Conservation (phyloP, 2,797 vertebrate genomes). For the Scyliorhinus canicula region DNA sequence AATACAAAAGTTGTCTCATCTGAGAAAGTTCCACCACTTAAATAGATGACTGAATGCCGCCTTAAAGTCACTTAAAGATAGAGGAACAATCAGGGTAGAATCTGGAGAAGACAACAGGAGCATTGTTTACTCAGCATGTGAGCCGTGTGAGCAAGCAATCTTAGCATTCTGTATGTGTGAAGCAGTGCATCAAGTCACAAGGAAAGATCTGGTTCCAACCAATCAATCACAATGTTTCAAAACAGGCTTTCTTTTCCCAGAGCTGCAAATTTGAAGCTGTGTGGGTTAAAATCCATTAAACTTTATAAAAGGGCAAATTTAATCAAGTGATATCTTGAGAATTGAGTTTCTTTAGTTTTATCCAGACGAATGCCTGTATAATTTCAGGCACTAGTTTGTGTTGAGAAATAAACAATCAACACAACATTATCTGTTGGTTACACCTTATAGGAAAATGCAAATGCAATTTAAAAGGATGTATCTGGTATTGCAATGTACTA, state of each 20-base stretch:
- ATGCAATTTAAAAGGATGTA: background rate
- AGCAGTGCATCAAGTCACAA: conserved; percentile 11
- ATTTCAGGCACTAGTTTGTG: background rate
- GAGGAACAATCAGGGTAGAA: conserved; percentile 44
- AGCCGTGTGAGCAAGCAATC: background rate
- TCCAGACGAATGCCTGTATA: background rate
- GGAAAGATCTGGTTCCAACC: background rate
- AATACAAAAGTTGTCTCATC: background rate
- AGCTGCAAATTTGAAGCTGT: background rate
- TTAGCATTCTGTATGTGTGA: conserved; percentile 26
- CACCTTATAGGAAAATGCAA: background rate
- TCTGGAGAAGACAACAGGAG: background rate
- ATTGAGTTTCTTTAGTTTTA: background rate
- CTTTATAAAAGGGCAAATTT: conserved; percentile 12
- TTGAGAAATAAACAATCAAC: background rate
- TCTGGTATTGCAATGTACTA: background rate
- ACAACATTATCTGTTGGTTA: background rate
- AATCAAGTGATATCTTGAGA: background rate
- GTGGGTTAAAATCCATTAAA: background rate
- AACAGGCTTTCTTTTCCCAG: background rate
- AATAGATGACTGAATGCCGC: conserved; percentile 62
- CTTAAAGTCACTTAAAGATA: conserved; percentile 72
- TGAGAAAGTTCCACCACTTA: conserved; percentile 48
- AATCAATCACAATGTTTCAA: background rate
- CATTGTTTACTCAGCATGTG: background rate